Evolutionary conservation across 2,113 vertebrate genomes (phyloP).

Genomic region (Ramphastos sulfuratus): DNA sequence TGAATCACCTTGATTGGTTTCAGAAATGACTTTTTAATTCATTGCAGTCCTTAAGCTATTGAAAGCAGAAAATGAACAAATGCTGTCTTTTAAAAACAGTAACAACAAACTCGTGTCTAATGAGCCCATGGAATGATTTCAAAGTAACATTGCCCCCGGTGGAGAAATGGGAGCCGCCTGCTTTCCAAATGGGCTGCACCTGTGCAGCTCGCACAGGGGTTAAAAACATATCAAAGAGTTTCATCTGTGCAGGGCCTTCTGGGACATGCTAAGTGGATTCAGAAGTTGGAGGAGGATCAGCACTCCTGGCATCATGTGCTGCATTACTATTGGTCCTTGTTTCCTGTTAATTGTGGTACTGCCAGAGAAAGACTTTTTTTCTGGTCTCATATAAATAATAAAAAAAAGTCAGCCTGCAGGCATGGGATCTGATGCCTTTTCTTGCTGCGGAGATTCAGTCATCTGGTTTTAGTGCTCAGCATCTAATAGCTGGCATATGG

Average conservation of each 20-base stretch:
- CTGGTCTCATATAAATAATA: not conserved
- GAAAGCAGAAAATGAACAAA: slow-evolving; percentile 4
- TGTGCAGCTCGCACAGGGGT: slow-evolving; percentile 12
- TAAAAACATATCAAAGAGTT: slow-evolving; percentile 41
- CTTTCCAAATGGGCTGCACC: slow-evolving; percentile 56
- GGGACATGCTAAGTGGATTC: not conserved
- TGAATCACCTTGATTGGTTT: slow-evolving; percentile 28
- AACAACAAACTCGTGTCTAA: slow-evolving; percentile 47
- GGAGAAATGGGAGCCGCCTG: slow-evolving; percentile 38
- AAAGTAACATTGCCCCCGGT: slow-evolving; percentile 40
- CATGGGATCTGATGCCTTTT: slow-evolving; percentile 21
- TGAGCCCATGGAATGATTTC: slow-evolving; percentile 54
- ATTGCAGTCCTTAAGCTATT: slow-evolving; percentile 16
- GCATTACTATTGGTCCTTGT: slow-evolving; percentile 15
- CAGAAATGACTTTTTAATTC: slow-evolving; percentile 48
- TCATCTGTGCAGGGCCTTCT: not conserved
- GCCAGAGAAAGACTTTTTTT: not conserved
- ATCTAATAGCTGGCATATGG: slow-evolving; percentile 27
- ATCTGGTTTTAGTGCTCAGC: slow-evolving; percentile 36
- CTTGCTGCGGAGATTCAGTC: not conserved
- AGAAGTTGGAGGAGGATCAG: slow-evolving; percentile 37
- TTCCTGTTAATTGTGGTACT: slow-evolving; percentile 19
- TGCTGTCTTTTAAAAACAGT: slow-evolving; percentile 40
- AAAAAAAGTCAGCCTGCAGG: not conserved
- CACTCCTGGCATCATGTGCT: not conserved